Evolutionary conservation across 2,113 vertebrate species (phyloP).

Genomic region (Lycaon pictus): DNA sequence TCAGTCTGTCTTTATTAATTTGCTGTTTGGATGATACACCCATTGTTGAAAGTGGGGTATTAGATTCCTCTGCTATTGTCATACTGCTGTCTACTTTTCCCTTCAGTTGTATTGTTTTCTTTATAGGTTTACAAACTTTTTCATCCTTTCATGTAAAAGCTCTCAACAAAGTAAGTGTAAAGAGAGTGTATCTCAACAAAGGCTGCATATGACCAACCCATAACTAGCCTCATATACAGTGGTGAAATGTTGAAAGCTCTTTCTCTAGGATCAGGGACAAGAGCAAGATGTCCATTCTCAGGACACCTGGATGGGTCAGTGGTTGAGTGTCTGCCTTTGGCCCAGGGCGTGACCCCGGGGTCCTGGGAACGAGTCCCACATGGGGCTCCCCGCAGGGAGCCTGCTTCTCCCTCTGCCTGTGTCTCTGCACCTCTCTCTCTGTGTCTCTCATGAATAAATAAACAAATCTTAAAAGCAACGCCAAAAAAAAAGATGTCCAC

Average conservation of each 20-base stretch:
- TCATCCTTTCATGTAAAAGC: neutral
- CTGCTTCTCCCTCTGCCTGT: too few species aligned
- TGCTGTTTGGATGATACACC: neutral
- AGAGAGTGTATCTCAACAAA: neutral
- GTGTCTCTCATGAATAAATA: too few species aligned
- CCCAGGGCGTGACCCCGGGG: too few species aligned
- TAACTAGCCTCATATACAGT: neutral
- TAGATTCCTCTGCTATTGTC: neutral
- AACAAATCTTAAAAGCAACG: too few species aligned
- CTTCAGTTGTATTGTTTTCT: neutral
- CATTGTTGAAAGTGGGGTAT: neutral
- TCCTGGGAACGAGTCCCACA: too few species aligned
- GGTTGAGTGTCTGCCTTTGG: too few species aligned
- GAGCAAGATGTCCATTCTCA: neutral
- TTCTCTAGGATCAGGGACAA: neutral
- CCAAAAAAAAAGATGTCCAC: neutral
- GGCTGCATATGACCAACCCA: neutral
- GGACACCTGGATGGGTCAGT: too few species aligned
- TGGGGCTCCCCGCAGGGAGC: too few species aligned
- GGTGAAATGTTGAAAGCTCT: neutral
- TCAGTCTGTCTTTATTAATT: neutral
- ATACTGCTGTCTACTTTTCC: neutral
- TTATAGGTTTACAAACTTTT: neutral
- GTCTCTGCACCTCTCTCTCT: too few species aligned
- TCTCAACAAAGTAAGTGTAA: neutral